These are phyloP conservation scores for Archivesica marissinica DNA, from an alignment of 1,140 invertebrate genomes.

Conservation along the genomic window DNA sequence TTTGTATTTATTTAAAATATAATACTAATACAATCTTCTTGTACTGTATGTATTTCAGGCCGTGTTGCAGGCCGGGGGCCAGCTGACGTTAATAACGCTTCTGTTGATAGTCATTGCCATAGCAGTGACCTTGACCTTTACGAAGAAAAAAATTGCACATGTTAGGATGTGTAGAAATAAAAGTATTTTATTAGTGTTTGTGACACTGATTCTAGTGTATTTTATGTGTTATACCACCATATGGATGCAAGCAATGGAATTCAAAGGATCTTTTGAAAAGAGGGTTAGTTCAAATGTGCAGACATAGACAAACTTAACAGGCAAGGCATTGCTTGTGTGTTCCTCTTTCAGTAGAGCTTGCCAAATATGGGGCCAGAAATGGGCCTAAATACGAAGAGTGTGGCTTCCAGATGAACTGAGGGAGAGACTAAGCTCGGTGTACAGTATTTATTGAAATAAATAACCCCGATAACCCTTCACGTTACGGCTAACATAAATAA, in stretches of 20 bases:
- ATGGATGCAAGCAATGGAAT: constrained; percentile 79
- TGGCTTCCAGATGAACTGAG: too few relatives aligned
- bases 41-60: constrained; percentile 19
- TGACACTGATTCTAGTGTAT: constrained; percentile 75
- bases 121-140: constrained; percentile 63
- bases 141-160: constrained; percentile 67
- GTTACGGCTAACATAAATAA: too few relatives aligned
- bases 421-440: too few relatives aligned
- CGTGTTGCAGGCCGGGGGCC: constrained; percentile 61
- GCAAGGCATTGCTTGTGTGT: too few relatives aligned
- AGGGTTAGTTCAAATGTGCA: constrained; percentile 64
- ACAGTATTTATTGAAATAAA: too few relatives aligned
- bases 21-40: not conserved
- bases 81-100: constrained; percentile 58
- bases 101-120: constrained; percentile 70
- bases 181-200: constrained; percentile 77
- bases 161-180: constrained; percentile 74
- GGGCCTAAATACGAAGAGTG: too few relatives aligned
- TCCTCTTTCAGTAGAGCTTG: too few relatives aligned
- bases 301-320: too few relatives aligned
- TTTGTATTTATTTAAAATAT: not conserved
- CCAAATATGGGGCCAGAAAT: too few relatives aligned
- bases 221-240: constrained; percentile 79
- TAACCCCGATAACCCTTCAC: too few relatives aligned
- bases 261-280: constrained; percentile 78